These are phyloP conservation scores for Erythrolamprus reginae DNA, from an alignment of 2,113 vertebrate genomes.

Conservation along the genomic window DNA sequence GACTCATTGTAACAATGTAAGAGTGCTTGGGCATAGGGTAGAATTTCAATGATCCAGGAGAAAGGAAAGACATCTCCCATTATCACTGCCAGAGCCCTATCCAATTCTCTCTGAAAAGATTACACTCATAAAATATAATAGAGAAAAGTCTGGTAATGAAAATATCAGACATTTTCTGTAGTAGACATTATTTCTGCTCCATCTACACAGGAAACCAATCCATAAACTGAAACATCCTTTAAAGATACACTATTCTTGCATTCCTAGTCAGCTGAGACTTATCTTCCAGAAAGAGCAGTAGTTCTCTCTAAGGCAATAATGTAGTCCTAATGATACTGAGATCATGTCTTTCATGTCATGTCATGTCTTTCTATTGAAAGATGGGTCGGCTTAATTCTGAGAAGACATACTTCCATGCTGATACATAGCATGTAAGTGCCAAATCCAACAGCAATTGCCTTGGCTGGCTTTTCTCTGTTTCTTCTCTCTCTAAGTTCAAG, in stretches of 20 bases:
- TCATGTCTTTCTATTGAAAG: not conserved
- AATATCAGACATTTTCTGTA: not conserved
- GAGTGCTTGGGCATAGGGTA: not conserved
- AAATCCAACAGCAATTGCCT: not conserved
- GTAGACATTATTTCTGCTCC: not conserved
- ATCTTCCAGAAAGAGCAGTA: constrained; percentile 1
- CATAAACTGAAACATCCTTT: not conserved
- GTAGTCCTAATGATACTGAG: not conserved
- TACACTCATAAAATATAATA: accelerated
- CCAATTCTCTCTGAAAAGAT: not conserved
- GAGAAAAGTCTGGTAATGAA: not conserved
- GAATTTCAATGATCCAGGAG: not conserved
- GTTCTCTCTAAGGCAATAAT: not conserved
- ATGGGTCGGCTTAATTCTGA: not conserved
- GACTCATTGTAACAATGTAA: not conserved
- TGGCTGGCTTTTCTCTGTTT: not conserved
- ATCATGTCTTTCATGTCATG: too few species aligned
- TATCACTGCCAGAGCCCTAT: not conserved
- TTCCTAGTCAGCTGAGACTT: constrained; percentile 11
- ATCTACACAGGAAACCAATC: not conserved
- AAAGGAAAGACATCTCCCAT: not conserved
- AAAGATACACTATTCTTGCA: not conserved
- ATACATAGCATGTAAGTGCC: not conserved
- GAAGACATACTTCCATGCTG: not conserved
- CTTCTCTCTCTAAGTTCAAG: not conserved